Conservation (phyloP, 2,113 vertebrate species). For the Perccottus glenii region DNA sequence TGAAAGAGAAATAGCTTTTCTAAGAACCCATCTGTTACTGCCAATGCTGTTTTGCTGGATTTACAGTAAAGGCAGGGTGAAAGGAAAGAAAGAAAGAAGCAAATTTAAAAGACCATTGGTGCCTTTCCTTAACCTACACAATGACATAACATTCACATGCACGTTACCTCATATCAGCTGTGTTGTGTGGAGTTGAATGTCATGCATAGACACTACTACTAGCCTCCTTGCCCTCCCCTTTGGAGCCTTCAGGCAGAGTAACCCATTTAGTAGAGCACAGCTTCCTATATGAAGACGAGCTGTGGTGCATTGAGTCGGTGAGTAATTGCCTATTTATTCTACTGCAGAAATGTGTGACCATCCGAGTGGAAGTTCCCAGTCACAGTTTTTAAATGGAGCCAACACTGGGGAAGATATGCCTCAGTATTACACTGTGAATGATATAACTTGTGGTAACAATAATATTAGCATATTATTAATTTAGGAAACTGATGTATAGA, state of each 20-base stretch:
- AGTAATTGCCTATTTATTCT: neutral
- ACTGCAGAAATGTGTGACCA: neutral
- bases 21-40: too few species aligned
- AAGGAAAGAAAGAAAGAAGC: too few species aligned
- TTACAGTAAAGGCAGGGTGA: neutral
- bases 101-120: neutral
- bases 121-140: neutral
- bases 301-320: neutral
- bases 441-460: neutral
- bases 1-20: neutral
- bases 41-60: neutral
- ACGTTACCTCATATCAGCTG: neutral
- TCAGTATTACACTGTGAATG: neutral
- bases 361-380: neutral
- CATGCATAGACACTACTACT: neutral
- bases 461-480: too few species aligned
- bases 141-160: neutral
- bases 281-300: neutral
- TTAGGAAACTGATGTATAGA: too few species aligned
- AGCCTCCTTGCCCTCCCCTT: neutral
- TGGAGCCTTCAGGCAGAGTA: slow-evolving; percentile 5
- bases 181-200: neutral
- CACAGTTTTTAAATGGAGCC: neutral
- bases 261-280: neutral
- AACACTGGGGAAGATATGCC: neutral